A percentile compares a stretch with the other conserved stretches of the same genome.
These are phyloP conservation scores for Leiothrix lutea DNA, from an alignment of 2,113 vertebrate genomes.

Conservation along the genomic window DNA sequence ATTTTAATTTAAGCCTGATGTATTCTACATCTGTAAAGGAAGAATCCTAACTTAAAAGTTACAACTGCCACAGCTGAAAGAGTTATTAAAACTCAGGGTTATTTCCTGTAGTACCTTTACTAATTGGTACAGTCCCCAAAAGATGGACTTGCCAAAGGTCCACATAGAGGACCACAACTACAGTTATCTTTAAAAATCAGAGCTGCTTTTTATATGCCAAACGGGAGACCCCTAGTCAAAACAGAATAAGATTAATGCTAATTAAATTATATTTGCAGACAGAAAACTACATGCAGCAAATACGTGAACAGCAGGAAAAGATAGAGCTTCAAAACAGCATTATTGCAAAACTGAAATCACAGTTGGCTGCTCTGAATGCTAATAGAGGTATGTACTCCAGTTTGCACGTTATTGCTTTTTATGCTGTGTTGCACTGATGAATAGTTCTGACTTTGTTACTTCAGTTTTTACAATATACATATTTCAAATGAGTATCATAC, in stretches of 20 bases:
- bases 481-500: slow-evolving; percentile 26
- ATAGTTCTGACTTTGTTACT: slow-evolving; percentile 39
- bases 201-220: slow-evolving; percentile 3
- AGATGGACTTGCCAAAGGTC: background rate
- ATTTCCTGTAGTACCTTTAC: background rate
- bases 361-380: slow-evolving; percentile 71
- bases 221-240: background rate
- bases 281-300: slow-evolving; percentile 87
- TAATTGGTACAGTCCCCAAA: background rate
- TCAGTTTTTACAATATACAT: slow-evolving; percentile 48
- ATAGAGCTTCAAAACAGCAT: slow-evolving; percentile 85
- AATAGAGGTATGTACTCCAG: slow-evolving; percentile 72
- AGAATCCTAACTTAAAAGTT: background rate
- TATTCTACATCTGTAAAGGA: background rate
- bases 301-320: slow-evolving; percentile 86
- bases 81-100: background rate
- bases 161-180: background rate
- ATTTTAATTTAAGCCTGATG: background rate
- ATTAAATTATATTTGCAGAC: slow-evolving; percentile 83
- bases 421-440: slow-evolving; percentile 29
- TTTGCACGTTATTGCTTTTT: slow-evolving; percentile 37
- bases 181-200: background rate
- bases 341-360: slow-evolving; percentile 82
- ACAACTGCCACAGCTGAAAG: background rate
- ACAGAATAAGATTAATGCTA: slow-evolving; percentile 47